phyloP scores from a whole-genome alignment of 2,888 invertebrate species.

The Trilocha varians region DNA sequence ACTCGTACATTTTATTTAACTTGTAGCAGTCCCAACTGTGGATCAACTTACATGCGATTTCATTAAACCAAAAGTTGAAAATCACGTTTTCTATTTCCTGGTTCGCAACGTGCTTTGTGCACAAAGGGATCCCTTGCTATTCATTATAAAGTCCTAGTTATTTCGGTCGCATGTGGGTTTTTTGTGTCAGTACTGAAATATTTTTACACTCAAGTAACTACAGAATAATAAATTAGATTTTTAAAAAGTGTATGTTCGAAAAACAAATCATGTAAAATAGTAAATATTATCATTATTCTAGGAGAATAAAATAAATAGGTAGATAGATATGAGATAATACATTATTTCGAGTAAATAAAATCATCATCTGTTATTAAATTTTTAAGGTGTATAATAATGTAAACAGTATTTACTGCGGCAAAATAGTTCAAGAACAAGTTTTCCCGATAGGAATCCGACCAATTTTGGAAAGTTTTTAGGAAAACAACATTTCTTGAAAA shows the following conservation, averaged over 20 bases:
- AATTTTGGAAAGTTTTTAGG: neutral
- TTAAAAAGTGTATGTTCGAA: too few relatives aligned
- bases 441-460: neutral
- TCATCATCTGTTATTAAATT: too few relatives aligned
- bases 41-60: constrained; percentile 17
- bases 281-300: too few relatives aligned
- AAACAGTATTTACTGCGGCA: neutral
- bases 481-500: neutral
- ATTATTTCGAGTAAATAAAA: too few relatives aligned
- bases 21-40: constrained; percentile 35
- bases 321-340: too few relatives aligned
- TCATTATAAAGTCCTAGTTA: neutral
- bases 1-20: constrained; percentile 53
- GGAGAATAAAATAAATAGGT: too few relatives aligned
- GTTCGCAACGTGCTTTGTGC: neutral
- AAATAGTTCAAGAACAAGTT: neutral
- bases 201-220: too few relatives aligned
- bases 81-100: neutral
- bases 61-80: constrained; percentile 22
- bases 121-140: neutral
- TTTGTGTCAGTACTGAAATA: too few relatives aligned
- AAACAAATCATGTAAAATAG: too few relatives aligned
- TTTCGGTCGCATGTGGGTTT: too few relatives aligned
- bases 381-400: too few relatives aligned
- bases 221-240: too few relatives aligned